A percentile compares a stretch with the other conserved stretches of the same genome.
Conservation (phyloP, 2,797 vertebrate species). For the Dermochelys coriacea region DNA sequence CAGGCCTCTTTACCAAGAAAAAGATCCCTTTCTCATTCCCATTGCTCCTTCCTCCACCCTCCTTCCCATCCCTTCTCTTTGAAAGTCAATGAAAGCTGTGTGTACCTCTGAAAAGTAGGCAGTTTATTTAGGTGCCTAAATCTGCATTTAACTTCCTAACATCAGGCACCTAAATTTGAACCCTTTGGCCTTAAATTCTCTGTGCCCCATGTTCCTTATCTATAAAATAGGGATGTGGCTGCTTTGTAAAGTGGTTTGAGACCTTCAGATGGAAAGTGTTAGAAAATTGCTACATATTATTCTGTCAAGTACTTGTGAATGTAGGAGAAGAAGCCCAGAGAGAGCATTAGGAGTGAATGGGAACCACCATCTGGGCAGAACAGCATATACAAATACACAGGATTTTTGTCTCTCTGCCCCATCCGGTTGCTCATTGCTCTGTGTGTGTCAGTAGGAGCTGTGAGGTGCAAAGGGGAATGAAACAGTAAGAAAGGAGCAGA, state of each 20-base stretch:
- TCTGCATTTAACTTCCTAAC: background rate
- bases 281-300: background rate
- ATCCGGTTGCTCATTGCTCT: background rate
- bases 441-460: background rate
- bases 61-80: background rate
- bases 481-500: background rate
- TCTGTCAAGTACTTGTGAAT: background rate
- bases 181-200: background rate
- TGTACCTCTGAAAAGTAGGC: background rate
- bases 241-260: background rate
- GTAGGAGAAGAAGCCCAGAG: background rate
- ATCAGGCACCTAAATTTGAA: background rate
- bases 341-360: background rate
- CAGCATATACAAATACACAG: background rate
- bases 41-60: background rate
- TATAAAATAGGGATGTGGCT: background rate
- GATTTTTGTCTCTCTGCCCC: background rate
- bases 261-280: background rate
- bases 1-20: background rate
- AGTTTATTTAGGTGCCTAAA: background rate
- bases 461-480: background rate
- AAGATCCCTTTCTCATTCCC: background rate
- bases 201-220: background rate
- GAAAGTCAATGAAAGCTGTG: background rate
- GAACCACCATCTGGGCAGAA: background rate